Base-by-base conservation (phyloP, 2,113 vertebrate genomes). In the Archocentrus centrarchus region DNA sequence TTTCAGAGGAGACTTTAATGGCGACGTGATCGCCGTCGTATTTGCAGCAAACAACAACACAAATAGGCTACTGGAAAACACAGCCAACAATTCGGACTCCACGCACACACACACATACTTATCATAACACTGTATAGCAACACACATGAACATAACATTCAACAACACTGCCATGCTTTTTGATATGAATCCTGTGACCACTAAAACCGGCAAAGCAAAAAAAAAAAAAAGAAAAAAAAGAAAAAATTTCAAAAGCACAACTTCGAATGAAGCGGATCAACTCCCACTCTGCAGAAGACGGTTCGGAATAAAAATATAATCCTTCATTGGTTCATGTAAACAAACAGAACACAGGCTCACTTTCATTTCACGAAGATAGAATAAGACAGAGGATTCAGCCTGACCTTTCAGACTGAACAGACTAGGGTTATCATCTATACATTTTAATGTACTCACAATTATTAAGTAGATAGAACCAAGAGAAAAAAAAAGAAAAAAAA, bases 131-230 rank as follows among this genome's bases (percentile, higher is more conserved):
- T 86, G 90, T 89, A 61, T 81, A 94, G 83, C 88, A 88, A 90
- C 91, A 90, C 90, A 92, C 88, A 59, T 83, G 83, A 91, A 94
- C 87, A 68, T 41, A 90, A 95, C 92, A 90, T 86, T 91, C 92
- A 92, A 94, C 90, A 92, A 91, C 93, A 94, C 91, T 59, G 93
- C 93, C 93, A 94, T 95, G 95, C 94, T 93, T 91, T 90, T 93
- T 55, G 82, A 94, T 92, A 94, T 89, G 92, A 86, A 87, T 39
- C 88, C 85, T 87, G 83, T 89, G 85, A 85, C 77, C 85, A 93
- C 85, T 82, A 77, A 82, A 93, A 86, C 61, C 22, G 27, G 80
- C 73, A 84, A 85, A 90, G 85, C 68, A 59, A 81, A 86, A 83
- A 53, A 64, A 81, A 27, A 0, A 66, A 68, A 47, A 81, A 86